Percentiles rank a stretch among this genome's conserved stretches.
These are phyloP conservation scores for Tiliacea aurago DNA, from an alignment of 2,888 invertebrate genomes.

Conservation along the genomic window DNA sequence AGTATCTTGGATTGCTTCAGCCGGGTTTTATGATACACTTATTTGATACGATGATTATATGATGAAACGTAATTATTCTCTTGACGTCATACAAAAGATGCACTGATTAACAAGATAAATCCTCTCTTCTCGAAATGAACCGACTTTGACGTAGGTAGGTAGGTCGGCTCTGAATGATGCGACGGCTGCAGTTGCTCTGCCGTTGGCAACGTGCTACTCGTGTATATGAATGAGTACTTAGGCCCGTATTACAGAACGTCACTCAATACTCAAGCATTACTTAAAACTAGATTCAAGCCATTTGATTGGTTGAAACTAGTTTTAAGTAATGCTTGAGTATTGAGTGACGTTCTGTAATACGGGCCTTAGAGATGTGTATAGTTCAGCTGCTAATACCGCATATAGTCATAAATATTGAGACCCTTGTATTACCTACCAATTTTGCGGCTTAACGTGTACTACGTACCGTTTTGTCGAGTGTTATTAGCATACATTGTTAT, in stretches of 20 bases:
- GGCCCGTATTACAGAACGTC: no score
- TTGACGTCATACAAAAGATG: constrained; percentile 52
- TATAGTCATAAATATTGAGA: constrained; percentile 29
- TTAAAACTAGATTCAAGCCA: no score
- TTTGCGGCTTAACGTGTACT: constrained; percentile 26
- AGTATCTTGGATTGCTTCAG: constrained; percentile 17
- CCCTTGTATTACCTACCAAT: constrained; percentile 35
- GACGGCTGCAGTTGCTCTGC: no score
- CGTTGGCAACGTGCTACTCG: no score
- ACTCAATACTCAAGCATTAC: no score
- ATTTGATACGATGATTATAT: no score
- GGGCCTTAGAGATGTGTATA: no score
- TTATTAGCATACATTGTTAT: constrained; percentile 26
- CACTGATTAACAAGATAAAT: constrained; percentile 37
- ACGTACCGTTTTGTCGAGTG: neutral
- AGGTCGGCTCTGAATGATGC: constrained; percentile 26
- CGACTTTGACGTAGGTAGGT: constrained; percentile 21
- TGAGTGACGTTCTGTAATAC: no score
- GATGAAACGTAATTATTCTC: constrained; percentile 49
- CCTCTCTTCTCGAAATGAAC: constrained; percentile 25
- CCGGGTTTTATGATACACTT: constrained; percentile 41
- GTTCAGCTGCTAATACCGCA: neutral
- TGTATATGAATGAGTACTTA: no score
- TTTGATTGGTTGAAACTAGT: no score
- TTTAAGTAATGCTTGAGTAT: no score